Base-by-base conservation (phyloP, 1,140 invertebrate species). In the Tetramorium simillimum region DNA sequence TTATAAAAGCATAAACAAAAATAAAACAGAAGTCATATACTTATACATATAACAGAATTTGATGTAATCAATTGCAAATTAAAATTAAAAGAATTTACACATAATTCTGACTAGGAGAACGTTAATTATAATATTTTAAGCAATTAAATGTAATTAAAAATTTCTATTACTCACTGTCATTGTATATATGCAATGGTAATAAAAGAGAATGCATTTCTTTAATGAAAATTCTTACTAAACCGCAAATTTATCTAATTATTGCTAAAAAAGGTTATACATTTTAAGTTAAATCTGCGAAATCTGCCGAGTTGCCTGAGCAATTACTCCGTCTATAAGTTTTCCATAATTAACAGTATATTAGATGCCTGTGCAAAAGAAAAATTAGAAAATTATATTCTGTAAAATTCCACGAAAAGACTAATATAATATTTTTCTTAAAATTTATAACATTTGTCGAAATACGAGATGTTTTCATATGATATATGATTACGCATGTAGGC, bases 1-100 rank as follows among this genome's bases (percentile, higher is more conserved):
- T 40, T 21, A 69, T 10, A 2, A 69, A 80, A 5, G 0, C 9
- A 6, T 18, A 16, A 40, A 40, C 5, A 40, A 53, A 53, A 56
- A 80, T 40, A 40, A 80, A 12, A 43, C 6, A 2, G 3, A 43
- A 28, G 7, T 10, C 51, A 72, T 7, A 46, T 58, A 24, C 53
- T n/a, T n/a, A n/a, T n/a, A n/a, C n/a, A 24, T 60, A 49, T 53
- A 40, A 62, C 14, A 56, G 62, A 28, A 24, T 49, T 88, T 18
- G 18, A 75, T 67, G n/a, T 14, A 63, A 56, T 37, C 14, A 37
- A 60, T n/a, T 16, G 18, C 14, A n/a, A 46, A 73, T 86, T 49
- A 1, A 28, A 40, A 21, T 4, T 49, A 0, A 4, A 18, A 37
- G n/a, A 16, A 37, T 21, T 0, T 33, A 24, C 21, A 28, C 6